Evolutionary conservation across 2,797 vertebrate species (phyloP).

Genomic region (Delichon dasypus): DNA sequence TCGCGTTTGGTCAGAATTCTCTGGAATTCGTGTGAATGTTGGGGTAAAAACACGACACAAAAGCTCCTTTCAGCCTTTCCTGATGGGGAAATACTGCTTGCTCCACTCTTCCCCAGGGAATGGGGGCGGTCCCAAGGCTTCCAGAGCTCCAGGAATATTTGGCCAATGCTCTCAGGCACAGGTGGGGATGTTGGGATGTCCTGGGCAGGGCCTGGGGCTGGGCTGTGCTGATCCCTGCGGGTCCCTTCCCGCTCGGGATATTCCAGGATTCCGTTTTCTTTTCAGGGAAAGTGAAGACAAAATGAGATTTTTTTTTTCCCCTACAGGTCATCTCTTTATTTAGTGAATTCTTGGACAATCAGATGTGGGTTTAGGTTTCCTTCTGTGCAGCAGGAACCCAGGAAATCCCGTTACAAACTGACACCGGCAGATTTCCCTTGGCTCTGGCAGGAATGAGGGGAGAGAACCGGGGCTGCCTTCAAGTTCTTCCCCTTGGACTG

Average conservation of each 20-base stretch:
- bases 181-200: neutral
- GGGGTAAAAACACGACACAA: neutral
- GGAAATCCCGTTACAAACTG: neutral
- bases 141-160: neutral
- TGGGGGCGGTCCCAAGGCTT: rapidly evolving
- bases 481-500: neutral
- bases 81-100: neutral
- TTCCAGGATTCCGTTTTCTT: neutral
- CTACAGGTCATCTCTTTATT: neutral
- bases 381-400: neutral
- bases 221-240: neutral
- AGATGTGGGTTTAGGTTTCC: neutral
- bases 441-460: neutral
- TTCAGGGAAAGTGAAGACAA: neutral
- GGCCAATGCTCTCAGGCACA: neutral
- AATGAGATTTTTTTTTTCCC: neutral
- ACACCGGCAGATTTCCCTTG: neutral
- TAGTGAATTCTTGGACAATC: neutral
- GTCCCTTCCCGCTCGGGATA: neutral
- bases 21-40: rapidly evolving
- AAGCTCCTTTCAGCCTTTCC: neutral
- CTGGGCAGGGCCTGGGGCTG: neutral
- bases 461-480: neutral
- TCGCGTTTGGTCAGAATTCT: neutral
- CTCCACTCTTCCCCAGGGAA: neutral